Evolutionary conservation across 1,140 invertebrate genomes (phyloP), one percentile per base, ranked within the genome.

Genomic region (Microplitis mediator): DNA sequence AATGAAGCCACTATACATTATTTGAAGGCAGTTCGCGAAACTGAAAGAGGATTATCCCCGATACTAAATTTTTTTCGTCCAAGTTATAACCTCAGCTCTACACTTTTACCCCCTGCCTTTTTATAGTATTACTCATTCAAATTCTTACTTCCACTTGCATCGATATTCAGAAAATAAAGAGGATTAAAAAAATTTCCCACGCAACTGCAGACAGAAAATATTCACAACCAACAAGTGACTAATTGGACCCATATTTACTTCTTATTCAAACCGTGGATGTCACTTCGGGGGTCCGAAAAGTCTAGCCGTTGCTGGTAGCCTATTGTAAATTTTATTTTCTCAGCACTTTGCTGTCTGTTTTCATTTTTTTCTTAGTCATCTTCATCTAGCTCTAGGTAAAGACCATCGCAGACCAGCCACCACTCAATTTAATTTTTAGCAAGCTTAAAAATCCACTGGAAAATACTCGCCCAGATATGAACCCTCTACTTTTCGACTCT

Each of bases 11-110:
- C 75, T 77, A 23, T 23, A 79, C 82, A 79, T 82, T 62, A 62
- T 32, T 31, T 13, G 14, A 4, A 13, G 69, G 52, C 64, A 36
- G 56, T 58, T 45, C 67, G 54, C 31, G 34, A 72, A 56, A 75
- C 35, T 66, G 60, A 9, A 78, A 79, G 76, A 79, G 80, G 82
- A 82, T 84, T 84, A 84, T 83, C 79, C 81, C 75, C 77, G 81
- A 82, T 82, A 83, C 77, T 78, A 36, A 14, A 36, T 63, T 63
- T 50, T 31, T 65, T 11, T n/a, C 39, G n/a, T 50, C 9, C 34
- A 32, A 58, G 23, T 13, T 51, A 51, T n/a, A n/a, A 8, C 45
- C 45, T 51, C 13, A n/a, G 45, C 45, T 51, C 45, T 1, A 23
- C 23, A 23, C 23, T 23, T 23, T 23, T 23, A 23, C 23, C 23